A percentile compares a stretch with the other conserved stretches of the same genome.
These are phyloP conservation scores for Caenorhabditis sp. DNA, from an alignment of 2,888 invertebrate species.

Conservation along the genomic window DNA sequence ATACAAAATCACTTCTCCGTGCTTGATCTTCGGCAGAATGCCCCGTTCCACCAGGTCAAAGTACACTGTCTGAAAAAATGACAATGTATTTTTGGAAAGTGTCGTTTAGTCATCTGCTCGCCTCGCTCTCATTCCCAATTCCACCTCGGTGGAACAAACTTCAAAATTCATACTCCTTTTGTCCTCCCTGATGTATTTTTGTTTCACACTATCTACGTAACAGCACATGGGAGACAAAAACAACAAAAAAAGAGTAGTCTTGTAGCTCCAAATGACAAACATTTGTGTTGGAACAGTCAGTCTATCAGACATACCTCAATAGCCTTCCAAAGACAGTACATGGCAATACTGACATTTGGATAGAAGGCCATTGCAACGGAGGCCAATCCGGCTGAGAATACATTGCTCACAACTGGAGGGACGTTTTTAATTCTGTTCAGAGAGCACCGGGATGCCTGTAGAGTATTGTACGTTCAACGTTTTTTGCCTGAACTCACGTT, in stretches of 20 bases:
- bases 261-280: neutral
- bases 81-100: no score
- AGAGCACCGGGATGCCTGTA: slow-evolving; percentile 84
- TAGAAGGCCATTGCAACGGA: slow-evolving; percentile 83
- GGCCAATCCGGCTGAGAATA: slow-evolving; percentile 58
- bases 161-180: slow-evolving; percentile 34
- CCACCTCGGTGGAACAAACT: slow-evolving; percentile 42
- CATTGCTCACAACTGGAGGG: slow-evolving; percentile 81
- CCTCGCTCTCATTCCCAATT: slow-evolving; percentile 26
- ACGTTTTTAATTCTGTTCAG: slow-evolving; percentile 81
- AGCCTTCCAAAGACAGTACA: slow-evolving; percentile 89
- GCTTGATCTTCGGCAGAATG: slow-evolving; percentile 84
- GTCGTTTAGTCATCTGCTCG: slow-evolving; percentile 18
- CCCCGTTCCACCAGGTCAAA: slow-evolving; percentile 85
- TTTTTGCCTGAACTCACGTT: slow-evolving; percentile 70
- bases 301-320: slow-evolving; percentile 84
- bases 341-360: slow-evolving; percentile 87
- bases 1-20: slow-evolving; percentile 86
- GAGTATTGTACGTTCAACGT: no score
- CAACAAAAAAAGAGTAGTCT: neutral
- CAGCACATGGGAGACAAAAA: neutral
- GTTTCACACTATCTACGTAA: slow-evolving; percentile 11
- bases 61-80: slow-evolving; percentile 85
- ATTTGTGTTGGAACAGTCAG: slow-evolving; percentile 12
- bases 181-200: slow-evolving; percentile 20